Base-by-base conservation (phyloP, 2,113 vertebrate genomes). In the Andinoacara biseriatus region DNA sequence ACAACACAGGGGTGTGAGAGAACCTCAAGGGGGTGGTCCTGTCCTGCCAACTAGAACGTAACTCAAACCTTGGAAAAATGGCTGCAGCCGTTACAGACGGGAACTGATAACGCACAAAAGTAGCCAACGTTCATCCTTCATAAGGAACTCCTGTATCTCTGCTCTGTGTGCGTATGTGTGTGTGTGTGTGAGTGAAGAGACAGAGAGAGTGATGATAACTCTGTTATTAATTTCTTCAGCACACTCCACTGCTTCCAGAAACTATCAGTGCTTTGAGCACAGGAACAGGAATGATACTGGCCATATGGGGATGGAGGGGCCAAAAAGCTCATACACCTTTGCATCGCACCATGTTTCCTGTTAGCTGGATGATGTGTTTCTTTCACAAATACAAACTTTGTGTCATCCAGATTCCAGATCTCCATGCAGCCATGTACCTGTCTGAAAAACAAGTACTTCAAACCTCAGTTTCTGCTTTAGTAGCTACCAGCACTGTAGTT, bases 91-190 rank as follows among this genome's bases (percentile, higher is more conserved):
- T 80, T 77, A 82, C 74, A 78, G 78, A 60, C 57, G 38, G 22
- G 20, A 76, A 29, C 52, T 52, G 86, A 91, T 90, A 91, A 88
- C 72, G 18, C 13, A 67, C 57, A 83, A 76, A 76, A 54, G 46
- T 13, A 7, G 60, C 60, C 57, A 63, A 58, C 18, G 78, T 87
- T 84, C 80, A 49, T 58, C 54, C 52, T 77, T 46, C 77, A 60
- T 60, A 80, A 89, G 80, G 78, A 54, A 59, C 58, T 18, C 3
- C 13, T 29, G 17, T 61, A 60, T 84, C 74, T 75, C 35, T 35
- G 13, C 3, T 26, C 1, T 69, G 40, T 78, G n/a, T 83, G 74
- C 58, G n/a, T 58, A 4, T 43, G 56, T 72, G 61, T 56, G 69
- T 58, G 82, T 35, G 81, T 18, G 75, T 74, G 57, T 24, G 59